Conservation (phyloP, 2,113 vertebrate genomes). For the Vireo altiloquus region DNA sequence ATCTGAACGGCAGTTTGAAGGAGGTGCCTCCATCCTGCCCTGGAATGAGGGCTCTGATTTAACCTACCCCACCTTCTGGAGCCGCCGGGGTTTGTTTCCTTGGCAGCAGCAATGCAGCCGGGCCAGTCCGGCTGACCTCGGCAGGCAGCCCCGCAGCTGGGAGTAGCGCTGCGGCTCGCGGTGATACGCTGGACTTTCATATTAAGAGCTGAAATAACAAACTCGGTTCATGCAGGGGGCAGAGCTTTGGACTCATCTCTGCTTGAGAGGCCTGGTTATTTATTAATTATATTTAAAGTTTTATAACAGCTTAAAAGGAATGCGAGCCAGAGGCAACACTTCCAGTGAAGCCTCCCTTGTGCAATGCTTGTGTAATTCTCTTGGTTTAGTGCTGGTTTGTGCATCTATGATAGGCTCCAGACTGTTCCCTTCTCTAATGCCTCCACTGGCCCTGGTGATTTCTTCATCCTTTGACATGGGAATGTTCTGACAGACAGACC, state of each 20-base stretch:
- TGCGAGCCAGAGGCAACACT: conserved; percentile 46
- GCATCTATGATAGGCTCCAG: neutral
- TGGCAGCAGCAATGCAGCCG: neutral
- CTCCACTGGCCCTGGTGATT: neutral
- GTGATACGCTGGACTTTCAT: neutral
- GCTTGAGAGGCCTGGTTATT: conserved; percentile 59
- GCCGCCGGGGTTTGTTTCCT: neutral
- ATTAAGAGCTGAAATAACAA: conserved; percentile 40
- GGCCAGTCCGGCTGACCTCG: neutral
- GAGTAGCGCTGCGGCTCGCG: neutral
- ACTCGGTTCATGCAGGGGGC: conserved; percentile 42
- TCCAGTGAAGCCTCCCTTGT: conserved; percentile 42
- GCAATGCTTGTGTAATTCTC: conserved; percentile 35
- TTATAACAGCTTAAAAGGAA: conserved; percentile 65
- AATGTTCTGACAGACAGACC: neutral
- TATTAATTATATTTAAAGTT: conserved; percentile 72
- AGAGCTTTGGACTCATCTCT: conserved; percentile 48
- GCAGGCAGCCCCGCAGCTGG: neutral
- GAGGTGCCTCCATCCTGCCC: neutral
- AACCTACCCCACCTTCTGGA: neutral
- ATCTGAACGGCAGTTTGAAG: neutral
- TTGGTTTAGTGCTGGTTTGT: neutral
- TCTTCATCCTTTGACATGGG: neutral
- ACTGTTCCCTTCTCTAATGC: neutral
- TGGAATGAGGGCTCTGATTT: neutral